Evolutionary conservation across 1,140 invertebrate genomes (phyloP), one percentile per base, ranked within the genome.

Genomic region (Caenorhabditis latens): DNA sequence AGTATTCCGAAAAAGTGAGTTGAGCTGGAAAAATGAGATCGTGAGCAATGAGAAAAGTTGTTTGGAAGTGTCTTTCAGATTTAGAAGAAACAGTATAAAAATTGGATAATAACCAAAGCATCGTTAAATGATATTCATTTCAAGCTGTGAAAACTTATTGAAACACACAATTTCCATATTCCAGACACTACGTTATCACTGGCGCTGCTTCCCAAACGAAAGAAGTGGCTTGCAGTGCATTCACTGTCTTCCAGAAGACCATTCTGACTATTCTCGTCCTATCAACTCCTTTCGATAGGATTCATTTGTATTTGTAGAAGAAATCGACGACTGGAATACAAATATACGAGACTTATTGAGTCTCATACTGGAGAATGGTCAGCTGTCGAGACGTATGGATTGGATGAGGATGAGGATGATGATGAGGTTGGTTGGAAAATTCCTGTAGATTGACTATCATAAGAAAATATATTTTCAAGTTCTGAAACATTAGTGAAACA

Each of bases 301-400:
- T 91, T 94, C 42, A 89, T 94, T 79, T 94, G 94, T 89, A 94
- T 94, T 89, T 95, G 94, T 94, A 93, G 94, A 86, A 93, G 94
- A 87, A 94, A 95, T 89, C 92, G 91, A 86, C 93, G 93, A 92
- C 93, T 95, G 55, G 94, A 95, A 90, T 95, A 95, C 90, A 95
- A 95, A 89, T 95, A 95, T 90, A 94, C 94, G 93, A 95, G 94
- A 89, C 91, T 95, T n/a, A 93, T 95, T 4, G 94, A 94, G 86
- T 92, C 93, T 19, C 91, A 91, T 58, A 93, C 93, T 42, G 92
- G 92, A 14, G 94, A 94, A 86, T 90, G 95, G 42, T 94, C 94
- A 11, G 93, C 94, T 13, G 94, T 94, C 40, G 94, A 95, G 85
- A 94, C 94, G 2, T 95, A 94, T 91, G 94, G 93, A 5, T 90